A percentile compares a stretch with the other conserved stretches of the same genome.
These are phyloP conservation scores for Heterodera schachtii DNA, from an alignment of 1,140 invertebrate genomes.

Conservation along the genomic window DNA sequence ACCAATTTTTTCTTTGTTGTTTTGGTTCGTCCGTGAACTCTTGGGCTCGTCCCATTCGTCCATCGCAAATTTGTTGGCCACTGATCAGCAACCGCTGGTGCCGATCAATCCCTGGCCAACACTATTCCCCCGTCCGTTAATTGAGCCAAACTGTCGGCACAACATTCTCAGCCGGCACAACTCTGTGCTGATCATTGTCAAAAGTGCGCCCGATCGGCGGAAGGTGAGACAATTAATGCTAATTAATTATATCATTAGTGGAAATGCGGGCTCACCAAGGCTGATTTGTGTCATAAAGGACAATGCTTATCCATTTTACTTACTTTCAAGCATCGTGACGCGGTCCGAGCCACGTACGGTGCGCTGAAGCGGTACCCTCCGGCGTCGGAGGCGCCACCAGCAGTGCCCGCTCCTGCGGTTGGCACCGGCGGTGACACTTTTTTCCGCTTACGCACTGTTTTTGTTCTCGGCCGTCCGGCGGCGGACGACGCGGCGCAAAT, in stretches of 20 bases:
- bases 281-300: too few species aligned
- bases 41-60: not conserved
- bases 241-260: too few species aligned
- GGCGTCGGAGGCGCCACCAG: not conserved
- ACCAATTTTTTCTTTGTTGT: constrained; percentile 24
- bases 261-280: too few species aligned
- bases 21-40: not conserved
- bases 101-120: constrained; percentile 31
- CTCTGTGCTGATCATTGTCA: constrained; percentile 55
- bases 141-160: constrained; percentile 38
- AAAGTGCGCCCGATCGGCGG: constrained; percentile 49
- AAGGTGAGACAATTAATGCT: constrained; percentile 23
- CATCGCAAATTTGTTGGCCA: constrained; percentile 5
- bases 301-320: too few species aligned
- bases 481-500: not conserved
- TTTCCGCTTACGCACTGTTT: constrained; percentile 53
- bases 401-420: not conserved
- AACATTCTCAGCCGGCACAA: constrained; percentile 42
- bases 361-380: constrained; percentile 14
- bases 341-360: constrained; percentile 51
- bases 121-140: constrained; percentile 11
- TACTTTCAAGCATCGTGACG: constrained; percentile 41
- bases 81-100: not conserved
- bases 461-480: constrained; percentile 51
- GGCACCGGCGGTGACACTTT: not conserved